Conservation (phyloP, 2,797 vertebrate species). For the Micromesistius poutassou region DNA sequence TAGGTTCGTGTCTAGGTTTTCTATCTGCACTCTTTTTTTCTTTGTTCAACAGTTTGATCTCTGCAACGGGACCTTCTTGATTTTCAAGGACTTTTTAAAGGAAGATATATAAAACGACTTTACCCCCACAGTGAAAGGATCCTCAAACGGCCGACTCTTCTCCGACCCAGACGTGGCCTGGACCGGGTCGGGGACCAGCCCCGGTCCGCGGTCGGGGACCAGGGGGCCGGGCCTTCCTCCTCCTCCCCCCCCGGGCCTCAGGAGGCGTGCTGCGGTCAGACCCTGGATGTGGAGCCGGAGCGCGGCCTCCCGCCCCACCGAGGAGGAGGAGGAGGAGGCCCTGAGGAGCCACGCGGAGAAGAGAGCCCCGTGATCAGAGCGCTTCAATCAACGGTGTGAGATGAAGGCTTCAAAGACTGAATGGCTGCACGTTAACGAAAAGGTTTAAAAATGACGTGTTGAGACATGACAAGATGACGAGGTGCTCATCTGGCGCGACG, state of each 20-base stretch:
- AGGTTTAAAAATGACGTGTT: no score
- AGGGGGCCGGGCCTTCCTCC: conserved; percentile 36
- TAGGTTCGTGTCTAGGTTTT: neutral
- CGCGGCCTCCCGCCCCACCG: conserved; percentile 49
- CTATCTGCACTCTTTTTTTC: neutral
- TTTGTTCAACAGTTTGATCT: neutral
- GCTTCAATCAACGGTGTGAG: no score
- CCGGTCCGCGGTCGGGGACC: conserved; percentile 37
- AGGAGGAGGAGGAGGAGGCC: conserved; percentile 36
- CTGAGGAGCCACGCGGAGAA: neutral
- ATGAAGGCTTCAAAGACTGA: neutral
- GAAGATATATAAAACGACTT: no score
- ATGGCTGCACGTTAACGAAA: no score
- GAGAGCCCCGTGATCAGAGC: no score
- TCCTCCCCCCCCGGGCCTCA: conserved; percentile 57
- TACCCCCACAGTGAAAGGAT: conserved; percentile 80
- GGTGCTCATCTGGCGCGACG: neutral
- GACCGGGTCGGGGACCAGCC: conserved; percentile 37
- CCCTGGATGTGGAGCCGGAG: conserved; percentile 69
- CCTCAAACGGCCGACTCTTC: conserved; percentile 76
- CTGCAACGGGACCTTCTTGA: neutral
- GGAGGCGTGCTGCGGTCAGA: conserved; percentile 75
- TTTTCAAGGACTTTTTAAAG: neutral
- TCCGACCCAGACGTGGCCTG: conserved; percentile 53
- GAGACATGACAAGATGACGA: no score